Conservation (phyloP, 2,797 vertebrate species). For the Muscicapa striata region DNA sequence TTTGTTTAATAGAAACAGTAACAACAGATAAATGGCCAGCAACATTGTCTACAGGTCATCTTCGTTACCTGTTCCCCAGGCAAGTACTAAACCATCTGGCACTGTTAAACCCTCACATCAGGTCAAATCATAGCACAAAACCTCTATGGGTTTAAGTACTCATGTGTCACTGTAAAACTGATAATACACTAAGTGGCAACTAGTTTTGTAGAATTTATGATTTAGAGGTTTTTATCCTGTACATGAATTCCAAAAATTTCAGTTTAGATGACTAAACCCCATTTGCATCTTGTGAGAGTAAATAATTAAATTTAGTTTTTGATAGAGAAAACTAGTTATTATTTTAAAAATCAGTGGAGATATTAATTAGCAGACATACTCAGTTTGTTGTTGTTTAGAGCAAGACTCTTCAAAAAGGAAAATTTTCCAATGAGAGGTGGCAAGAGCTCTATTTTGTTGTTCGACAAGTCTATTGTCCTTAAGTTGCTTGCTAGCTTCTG, state of each 20-base stretch:
- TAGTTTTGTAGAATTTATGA: background rate
- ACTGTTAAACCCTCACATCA: background rate
- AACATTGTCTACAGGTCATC: background rate
- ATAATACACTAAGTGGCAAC: background rate
- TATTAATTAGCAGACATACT: conserved; percentile 78
- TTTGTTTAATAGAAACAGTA: background rate
- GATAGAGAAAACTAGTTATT: background rate
- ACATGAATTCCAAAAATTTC: background rate
- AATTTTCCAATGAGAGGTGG: conserved; percentile 89
- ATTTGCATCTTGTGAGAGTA: background rate
- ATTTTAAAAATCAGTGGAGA: background rate
- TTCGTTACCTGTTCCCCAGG: background rate
- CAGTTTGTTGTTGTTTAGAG: conserved; percentile 88
- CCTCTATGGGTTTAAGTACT: background rate
- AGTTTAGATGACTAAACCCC: background rate
- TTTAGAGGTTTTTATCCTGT: background rate
- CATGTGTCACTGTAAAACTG: background rate
- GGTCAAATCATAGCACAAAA: background rate
- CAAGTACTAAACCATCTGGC: background rate
- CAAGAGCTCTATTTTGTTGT: conserved; percentile 91
- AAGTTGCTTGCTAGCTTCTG: conserved; percentile 89
- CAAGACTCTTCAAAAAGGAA: conserved; percentile 88
- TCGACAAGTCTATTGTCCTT: conserved; percentile 91
- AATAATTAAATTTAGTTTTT: background rate
- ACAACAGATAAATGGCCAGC: background rate